Percentiles rank a stretch among this genome's conserved stretches.
These are phyloP conservation scores for Cyclargus thomasi DNA, from an alignment of 1,140 invertebrate species.

Conservation along the genomic window DNA sequence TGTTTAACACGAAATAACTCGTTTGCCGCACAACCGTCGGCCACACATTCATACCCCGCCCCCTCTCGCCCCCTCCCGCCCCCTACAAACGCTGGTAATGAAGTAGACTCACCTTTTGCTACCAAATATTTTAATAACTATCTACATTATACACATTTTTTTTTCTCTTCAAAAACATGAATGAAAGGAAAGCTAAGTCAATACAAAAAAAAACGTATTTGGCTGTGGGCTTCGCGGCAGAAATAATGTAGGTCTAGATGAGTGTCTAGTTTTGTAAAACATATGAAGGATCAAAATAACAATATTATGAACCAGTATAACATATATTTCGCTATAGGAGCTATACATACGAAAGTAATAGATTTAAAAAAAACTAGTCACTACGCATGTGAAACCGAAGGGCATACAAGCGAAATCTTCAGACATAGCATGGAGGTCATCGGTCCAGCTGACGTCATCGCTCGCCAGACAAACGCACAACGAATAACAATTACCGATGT, in stretches of 20 bases:
- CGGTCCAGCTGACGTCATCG: slow-evolving; percentile 60
- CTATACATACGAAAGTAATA: no score
- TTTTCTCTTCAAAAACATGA: no score
- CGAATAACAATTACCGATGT: slow-evolving; percentile 62
- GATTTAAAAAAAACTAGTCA: not conserved
- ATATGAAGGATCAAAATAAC: no score
- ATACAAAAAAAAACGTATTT: no score
- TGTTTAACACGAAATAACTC: slow-evolving; percentile 1
- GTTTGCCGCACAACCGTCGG: not conserved
- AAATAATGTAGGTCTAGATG: no score
- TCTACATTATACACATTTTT: not conserved
- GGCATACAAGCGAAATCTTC: slow-evolving; percentile 28
- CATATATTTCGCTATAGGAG: no score
- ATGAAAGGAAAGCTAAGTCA: no score
- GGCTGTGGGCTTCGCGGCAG: no score
- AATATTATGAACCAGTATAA: no score
- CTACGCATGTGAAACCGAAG: not conserved
- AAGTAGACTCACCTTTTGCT: not conserved
- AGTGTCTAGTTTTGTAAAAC: no score
- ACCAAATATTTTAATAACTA: not conserved
- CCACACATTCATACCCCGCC: not conserved
- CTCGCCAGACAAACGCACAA: slow-evolving; percentile 51
- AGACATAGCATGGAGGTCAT: slow-evolving; percentile 45
- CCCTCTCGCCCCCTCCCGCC: no score
- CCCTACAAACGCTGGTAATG: not conserved